These are phyloP conservation scores for Pterois miles DNA, from an alignment of 2,797 vertebrate genomes.

Conservation along the genomic window DNA sequence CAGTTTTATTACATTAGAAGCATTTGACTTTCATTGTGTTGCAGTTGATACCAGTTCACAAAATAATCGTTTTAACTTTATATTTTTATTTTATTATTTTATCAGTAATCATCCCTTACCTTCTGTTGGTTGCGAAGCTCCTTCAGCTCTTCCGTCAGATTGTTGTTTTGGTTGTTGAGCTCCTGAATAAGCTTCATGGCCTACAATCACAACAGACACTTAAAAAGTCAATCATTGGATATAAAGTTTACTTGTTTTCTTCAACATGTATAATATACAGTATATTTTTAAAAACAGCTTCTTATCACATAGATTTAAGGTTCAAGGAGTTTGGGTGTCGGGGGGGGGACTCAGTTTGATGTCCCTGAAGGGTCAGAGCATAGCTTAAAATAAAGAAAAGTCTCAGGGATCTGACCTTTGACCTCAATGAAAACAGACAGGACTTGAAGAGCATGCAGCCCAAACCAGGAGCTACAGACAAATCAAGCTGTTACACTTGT, in stretches of 20 bases:
- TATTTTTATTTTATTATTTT: no score
- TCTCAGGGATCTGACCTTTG: constrained; percentile 32
- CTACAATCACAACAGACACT: constrained; percentile 59
- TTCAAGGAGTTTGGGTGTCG: no score
- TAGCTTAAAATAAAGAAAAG: background rate
- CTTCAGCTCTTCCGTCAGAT: constrained; percentile 63
- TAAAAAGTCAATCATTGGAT: background rate
- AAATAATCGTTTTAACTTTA: no score
- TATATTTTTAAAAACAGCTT: background rate
- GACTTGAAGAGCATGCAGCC: background rate
- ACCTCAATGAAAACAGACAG: background rate
- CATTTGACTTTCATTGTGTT: no score
- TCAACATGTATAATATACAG: background rate
- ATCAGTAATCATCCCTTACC: constrained; percentile 39
- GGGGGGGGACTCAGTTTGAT: background rate
- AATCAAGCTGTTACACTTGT: constrained; percentile 27
- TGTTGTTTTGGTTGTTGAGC: constrained; percentile 60
- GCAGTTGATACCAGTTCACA: background rate
- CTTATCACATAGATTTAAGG: background rate
- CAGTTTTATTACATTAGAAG: no score
- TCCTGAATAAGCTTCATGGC: constrained; percentile 74
- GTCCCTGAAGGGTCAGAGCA: background rate
- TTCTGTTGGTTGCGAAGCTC: constrained; percentile 67
- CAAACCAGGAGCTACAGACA: background rate
- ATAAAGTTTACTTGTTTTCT: background rate